A percentile compares a stretch with the other conserved stretches of the same genome.
phyloP scores from a whole-genome alignment of 2,797 vertebrate species.

The Siniperca scherzeri region DNA sequence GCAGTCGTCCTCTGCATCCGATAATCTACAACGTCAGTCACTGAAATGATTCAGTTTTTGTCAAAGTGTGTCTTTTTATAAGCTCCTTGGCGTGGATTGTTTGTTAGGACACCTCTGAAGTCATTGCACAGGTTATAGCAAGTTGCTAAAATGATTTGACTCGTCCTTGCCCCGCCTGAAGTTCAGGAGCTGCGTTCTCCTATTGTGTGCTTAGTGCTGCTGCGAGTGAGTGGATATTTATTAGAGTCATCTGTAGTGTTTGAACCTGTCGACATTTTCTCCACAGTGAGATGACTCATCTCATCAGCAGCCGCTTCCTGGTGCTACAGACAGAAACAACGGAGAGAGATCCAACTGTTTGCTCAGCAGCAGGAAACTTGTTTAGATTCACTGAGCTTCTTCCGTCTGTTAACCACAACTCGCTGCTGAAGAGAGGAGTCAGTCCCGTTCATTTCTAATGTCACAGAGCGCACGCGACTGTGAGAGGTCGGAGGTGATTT shows the following conservation, averaged over 20 bases:
- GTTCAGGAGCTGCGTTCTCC: neutral
- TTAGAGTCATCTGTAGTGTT: neutral
- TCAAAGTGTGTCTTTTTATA: too few relatives aligned
- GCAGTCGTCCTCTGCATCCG: too few relatives aligned
- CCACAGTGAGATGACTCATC: neutral
- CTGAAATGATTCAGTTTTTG: too few relatives aligned
- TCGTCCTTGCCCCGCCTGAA: neutral
- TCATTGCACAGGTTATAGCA: neutral
- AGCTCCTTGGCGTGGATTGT: too few relatives aligned
- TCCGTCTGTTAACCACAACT: neutral
- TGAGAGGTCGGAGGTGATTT: neutral
- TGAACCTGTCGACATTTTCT: constrained; percentile 14
- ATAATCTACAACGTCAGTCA: too few relatives aligned
- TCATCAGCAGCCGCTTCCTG: constrained; percentile 7
- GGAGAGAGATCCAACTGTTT: neutral
- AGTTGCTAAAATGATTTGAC: neutral
- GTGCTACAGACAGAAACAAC: neutral
- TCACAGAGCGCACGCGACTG: constrained; percentile 16
- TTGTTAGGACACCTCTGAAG: too few relatives aligned
- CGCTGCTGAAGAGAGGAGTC: too few relatives aligned
- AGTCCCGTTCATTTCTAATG: neutral
- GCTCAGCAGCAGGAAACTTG: neutral
- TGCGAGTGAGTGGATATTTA: neutral
- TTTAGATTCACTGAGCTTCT: neutral
- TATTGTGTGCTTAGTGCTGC: too few relatives aligned